These are phyloP conservation scores for Euzetes globulus DNA, from an alignment of 2,888 invertebrate species.

Conservation along the genomic window DNA sequence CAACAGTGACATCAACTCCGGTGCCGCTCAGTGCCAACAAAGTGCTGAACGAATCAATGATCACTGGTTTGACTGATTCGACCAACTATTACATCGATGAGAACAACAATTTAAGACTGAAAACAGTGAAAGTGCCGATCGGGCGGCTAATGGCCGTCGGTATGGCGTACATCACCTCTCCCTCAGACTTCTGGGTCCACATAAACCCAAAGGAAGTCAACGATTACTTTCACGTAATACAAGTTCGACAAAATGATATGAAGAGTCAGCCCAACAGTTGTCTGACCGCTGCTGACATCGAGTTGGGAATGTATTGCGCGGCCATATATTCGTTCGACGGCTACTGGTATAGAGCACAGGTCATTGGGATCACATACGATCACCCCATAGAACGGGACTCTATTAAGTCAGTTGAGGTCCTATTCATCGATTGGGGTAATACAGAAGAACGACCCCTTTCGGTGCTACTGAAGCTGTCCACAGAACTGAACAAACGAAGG, in stretches of 20 bases:
- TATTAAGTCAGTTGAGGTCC: neutral
- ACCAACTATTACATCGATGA: neutral
- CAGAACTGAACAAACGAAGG: neutral
- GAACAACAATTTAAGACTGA: neutral
- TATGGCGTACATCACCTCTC: neutral
- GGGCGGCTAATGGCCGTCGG: neutral
- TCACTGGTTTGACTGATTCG: neutral
- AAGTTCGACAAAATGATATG: constrained; percentile 4
- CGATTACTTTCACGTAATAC: constrained; percentile 1
- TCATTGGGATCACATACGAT: neutral
- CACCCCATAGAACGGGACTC: neutral
- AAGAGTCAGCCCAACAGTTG: neutral
- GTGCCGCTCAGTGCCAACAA: neutral
- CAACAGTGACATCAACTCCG: neutral
- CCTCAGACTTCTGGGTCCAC: neutral
- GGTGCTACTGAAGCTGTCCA: neutral
- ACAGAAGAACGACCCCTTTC: neutral
- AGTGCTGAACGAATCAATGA: neutral
- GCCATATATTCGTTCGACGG: neutral
- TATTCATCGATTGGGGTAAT: constrained; percentile 19
- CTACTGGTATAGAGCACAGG: constrained; percentile 14
- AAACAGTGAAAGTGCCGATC: neutral
- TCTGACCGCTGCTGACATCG: neutral
- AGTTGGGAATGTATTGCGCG: neutral
- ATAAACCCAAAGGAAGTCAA: neutral